Base-by-base conservation (phyloP, 2,797 vertebrate species). In the Kryptolebias ocellatus region DNA sequence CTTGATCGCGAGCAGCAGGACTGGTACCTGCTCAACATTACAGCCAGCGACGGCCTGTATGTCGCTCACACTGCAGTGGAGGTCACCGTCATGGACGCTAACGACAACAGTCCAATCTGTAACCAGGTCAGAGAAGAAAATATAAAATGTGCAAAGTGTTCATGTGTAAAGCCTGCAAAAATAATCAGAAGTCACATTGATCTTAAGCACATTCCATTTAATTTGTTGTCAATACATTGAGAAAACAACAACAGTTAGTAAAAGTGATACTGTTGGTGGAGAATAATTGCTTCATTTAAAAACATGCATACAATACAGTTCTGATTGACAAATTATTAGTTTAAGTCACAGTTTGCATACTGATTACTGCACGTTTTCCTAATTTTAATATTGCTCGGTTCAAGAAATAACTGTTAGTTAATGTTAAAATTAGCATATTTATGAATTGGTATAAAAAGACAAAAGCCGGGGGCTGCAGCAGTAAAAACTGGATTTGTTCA, bases 61-160 rank as follows among this genome's bases (percentile, higher is more conserved):
- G 92, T 96, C 1, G 92, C 95, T 17, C 95, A 93, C 79, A 94
- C 96, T 1, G 87, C 95, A 9, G 96, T 99, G 60, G 97, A 98
- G 76, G 96, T 99, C 58, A 97, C 95, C 60, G 92, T 99, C 61
- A 96, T 97, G 71, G 98, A 99, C 84, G 95, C 95, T 81, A 99
- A 99, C 28, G 98, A 99, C 92, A 99, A 99, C 83, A 96, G 90
- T 57, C 98, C 98, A 59, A 90, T 98, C 73, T 99, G 98, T 76
- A 96, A 96, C 88, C 97, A 97, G 96, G 98, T 98, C 87, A 78
- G 93, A 46, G 53, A 67, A 28, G 5, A 55, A 63, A 46, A 54
- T 20, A 16, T 24, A 71, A 67, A 67, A 64, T 50, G 44, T 17
- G 28, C 47, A 2, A 46, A 65, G 55, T 44, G 16, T 63, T 55